Percentiles rank a stretch among this genome's conserved stretches.
These are phyloP conservation scores for Scelioninae gen. 1 DNA, from an alignment of 2,888 invertebrate species.

Conservation along the genomic window DNA sequence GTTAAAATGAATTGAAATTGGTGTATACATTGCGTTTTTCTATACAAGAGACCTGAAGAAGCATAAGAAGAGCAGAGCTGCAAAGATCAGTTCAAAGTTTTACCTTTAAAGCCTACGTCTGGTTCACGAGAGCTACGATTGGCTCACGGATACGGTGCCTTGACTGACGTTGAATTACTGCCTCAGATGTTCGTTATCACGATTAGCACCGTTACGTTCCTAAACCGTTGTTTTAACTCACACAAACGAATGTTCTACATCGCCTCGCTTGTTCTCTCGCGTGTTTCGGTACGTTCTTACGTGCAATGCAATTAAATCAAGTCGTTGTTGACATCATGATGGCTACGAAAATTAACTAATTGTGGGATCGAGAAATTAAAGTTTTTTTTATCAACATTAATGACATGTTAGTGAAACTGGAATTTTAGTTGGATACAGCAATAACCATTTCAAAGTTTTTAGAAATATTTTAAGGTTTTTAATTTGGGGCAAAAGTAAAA, in stretches of 20 bases:
- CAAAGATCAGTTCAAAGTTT: constrained; percentile 67
- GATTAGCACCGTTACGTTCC: constrained; percentile 71
- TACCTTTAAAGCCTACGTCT: constrained; percentile 69
- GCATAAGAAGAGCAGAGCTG: constrained; percentile 53
- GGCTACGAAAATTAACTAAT: constrained; percentile 68
- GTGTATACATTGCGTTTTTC: constrained; percentile 4
- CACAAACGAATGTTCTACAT: constrained; percentile 70
- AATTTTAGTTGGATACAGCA: constrained; percentile 8
- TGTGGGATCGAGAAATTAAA: constrained; percentile 63
- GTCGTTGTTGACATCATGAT: constrained; percentile 70
- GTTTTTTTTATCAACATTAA: constrained; percentile 58
- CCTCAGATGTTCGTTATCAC: constrained; percentile 76
- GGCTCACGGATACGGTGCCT: constrained; percentile 71
- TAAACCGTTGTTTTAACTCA: constrained; percentile 70
- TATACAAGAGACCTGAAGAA: constrained; percentile 25
- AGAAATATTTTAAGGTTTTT: too few relatives aligned
- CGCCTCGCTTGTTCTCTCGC: constrained; percentile 68
- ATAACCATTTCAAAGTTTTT: too few relatives aligned
- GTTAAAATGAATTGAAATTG: too few relatives aligned
- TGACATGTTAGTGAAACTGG: constrained; percentile 37
- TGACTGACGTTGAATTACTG: constrained; percentile 75
- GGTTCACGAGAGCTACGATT: constrained; percentile 71
- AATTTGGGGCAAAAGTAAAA: too few relatives aligned
- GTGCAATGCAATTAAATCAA: constrained; percentile 68
- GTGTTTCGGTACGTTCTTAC: constrained; percentile 67